Evolutionary conservation across 2,113 vertebrate species (phyloP), one percentile per base, ranked within the genome.

Genomic region (Gobiocypris rarus): DNA sequence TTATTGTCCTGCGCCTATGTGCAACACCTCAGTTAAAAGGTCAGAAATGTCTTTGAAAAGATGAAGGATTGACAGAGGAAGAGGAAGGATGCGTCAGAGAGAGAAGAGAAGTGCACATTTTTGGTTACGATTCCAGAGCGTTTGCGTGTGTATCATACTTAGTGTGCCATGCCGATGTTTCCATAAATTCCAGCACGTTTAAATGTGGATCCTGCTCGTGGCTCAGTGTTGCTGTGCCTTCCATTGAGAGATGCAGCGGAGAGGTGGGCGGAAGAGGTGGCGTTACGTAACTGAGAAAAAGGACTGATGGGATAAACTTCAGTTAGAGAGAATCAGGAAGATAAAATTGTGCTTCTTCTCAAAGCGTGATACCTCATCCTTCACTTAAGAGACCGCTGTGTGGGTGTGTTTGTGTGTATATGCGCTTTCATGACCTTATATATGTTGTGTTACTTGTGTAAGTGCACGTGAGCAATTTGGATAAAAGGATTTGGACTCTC

Each of bases 211-310:
- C 76, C 48, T 9, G n/a, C 38, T 78, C 58, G 43, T 48, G 82
- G 71, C 54, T 43, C 34, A 58, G 87, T 65, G 71, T 56, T 58
- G 34, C 69, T 58, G 77, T 11, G 54, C 52, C 73, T 59, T 82
- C 85, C 86, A 84, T 84, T 83, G 84, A 85, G 78, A 71, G 85
- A 83, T 75, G 84, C 85, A 75, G 86, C 38, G 67, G 70, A 80
- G 71, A 26, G 54, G 86, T 86, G 84, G 87, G 87, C 75, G 84
- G 84, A 73, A 75, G 77, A 38, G 63, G 54, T 54, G 77, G 43
- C 24, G 73, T 88, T 88, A 81, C 76, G 82, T 86, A 88, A 88
- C 81, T 0, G 17, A 83, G 70, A 63, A 69, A 81, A 69, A 48
- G 69, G 52, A 80, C 85, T 77, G 80, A 81, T 86, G 73, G 67